phyloP scores from a whole-genome alignment of 2,888 invertebrate species.

The Hirtodrosophila duncani region DNA sequence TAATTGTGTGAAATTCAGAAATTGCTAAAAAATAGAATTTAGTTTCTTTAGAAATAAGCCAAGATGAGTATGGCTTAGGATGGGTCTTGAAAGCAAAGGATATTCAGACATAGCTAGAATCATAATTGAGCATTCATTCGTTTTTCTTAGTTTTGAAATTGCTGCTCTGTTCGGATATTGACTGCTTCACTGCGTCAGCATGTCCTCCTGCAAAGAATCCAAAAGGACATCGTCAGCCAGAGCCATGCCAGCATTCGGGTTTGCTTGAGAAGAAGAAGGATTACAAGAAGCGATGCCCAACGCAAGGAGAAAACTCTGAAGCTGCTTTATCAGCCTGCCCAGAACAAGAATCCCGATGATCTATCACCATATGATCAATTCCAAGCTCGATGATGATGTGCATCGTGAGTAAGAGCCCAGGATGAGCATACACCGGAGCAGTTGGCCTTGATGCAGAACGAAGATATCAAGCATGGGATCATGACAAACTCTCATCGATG shows the following conservation, averaged over 20 bases:
- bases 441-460: conserved; percentile 91
- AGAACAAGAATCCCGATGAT: conserved; percentile 99
- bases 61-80: too few relatives aligned
- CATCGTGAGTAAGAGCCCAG: conserved; percentile 85
- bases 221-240: conserved; percentile 93
- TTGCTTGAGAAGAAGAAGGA: conserved; percentile 93
- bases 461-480: conserved; percentile 93
- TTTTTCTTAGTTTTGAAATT: too few relatives aligned
- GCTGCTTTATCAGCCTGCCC: conserved; percentile 88
- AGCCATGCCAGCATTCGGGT: conserved; percentile 86
- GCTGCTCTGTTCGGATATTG: too few relatives aligned
- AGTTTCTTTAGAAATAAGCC: too few relatives aligned
- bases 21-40: too few relatives aligned
- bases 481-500: conserved; percentile 89
- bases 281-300: conserved; percentile 88
- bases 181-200: too few relatives aligned
- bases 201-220: conserved; percentile 94
- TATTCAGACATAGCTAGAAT: too few relatives aligned
- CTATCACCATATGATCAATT: conserved; percentile 97
- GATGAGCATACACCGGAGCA: conserved; percentile 90
- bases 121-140: too few relatives aligned
- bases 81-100: too few relatives aligned
- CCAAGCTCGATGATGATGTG: conserved; percentile 82
- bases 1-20: too few relatives aligned
- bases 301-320: conserved; percentile 90